Conservation (phyloP, 2,113 vertebrate genomes). For the Salvelinus fontinalis region DNA sequence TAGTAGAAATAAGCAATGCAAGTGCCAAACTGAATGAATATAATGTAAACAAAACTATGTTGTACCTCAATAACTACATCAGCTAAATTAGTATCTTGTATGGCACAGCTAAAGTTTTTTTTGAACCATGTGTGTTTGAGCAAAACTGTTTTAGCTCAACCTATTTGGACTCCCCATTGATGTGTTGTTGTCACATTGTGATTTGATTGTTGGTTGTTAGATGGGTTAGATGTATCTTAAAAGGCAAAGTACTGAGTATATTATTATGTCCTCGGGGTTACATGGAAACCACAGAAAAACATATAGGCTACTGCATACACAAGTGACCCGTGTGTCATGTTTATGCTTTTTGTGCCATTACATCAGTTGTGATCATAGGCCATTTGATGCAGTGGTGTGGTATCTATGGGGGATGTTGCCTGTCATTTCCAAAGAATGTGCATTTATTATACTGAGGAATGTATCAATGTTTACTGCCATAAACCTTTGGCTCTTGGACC, state of each 20-base stretch:
- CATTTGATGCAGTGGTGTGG: slow-evolving; percentile 35
- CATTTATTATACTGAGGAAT: slow-evolving; percentile 62
- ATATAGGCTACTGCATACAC: slow-evolving; percentile 13
- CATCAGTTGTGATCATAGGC: slow-evolving; percentile 47
- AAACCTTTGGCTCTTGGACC: slow-evolving; percentile 29
- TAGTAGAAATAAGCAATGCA: not conserved
- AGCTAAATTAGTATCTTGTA: not conserved
- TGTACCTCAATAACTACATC: not conserved
- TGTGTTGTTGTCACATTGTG: slow-evolving; percentile 40
- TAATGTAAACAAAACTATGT: not conserved
- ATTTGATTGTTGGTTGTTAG: slow-evolving; percentile 49
- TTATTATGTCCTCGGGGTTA: slow-evolving; percentile 55
- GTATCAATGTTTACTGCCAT: slow-evolving; percentile 66
- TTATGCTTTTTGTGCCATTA: slow-evolving; percentile 19
- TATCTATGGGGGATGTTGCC: slow-evolving; percentile 34
- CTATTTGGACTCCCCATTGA: slow-evolving; percentile 36
- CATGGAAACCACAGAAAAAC: slow-evolving; percentile 42
- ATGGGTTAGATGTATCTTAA: slow-evolving; percentile 40
- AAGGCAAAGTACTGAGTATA: slow-evolving; percentile 16
- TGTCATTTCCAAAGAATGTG: slow-evolving; percentile 46
- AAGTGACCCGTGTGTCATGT: slow-evolving; percentile 18
- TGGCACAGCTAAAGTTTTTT: not conserved
- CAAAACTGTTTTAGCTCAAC: slow-evolving; percentile 31
- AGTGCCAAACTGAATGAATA: not conserved
- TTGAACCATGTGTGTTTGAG: not conserved